phyloP scores from a whole-genome alignment of 2,888 invertebrate genomes.

The Cantharis rufa region DNA sequence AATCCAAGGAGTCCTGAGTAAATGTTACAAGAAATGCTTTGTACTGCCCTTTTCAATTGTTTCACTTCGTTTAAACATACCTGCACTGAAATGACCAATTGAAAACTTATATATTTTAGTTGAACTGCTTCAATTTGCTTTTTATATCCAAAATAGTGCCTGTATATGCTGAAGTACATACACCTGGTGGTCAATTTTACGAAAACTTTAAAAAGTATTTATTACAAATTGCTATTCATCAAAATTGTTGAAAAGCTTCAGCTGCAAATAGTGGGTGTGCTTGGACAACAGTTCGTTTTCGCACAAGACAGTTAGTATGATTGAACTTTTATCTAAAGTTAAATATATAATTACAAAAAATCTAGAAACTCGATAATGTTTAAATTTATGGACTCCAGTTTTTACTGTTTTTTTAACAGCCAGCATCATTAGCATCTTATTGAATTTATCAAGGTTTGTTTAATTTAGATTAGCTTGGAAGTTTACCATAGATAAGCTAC shows the following conservation, averaged over 20 bases:
- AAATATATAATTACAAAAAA: not conserved
- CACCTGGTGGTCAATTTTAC: conserved; percentile 18
- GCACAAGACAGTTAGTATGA: conserved; percentile 1
- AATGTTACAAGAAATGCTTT: no score
- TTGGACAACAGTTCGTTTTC: conserved; percentile 9
- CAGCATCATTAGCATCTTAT: not conserved
- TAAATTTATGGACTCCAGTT: not conserved
- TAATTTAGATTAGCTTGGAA: not conserved
- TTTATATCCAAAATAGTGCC: not conserved
- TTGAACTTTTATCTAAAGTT: not conserved
- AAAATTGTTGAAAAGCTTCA: conserved; percentile 15
- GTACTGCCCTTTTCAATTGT: no score
- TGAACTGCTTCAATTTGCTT: conserved; percentile 6
- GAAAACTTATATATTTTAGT: no score
- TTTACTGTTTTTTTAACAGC: not conserved
- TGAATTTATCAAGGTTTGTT: not conserved
- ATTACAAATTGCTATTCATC: conserved; percentile 20
- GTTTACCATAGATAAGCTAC: not conserved
- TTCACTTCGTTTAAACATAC: no score
- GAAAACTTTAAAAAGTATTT: conserved; percentile 10
- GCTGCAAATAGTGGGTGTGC: conserved; percentile 15
- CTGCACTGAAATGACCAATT: no score
- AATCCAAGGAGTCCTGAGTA: no score
- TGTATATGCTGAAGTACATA: conserved; percentile 8
- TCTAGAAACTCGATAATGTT: not conserved